Conservation (phyloP, 2,888 invertebrate genomes). For the Autographa pulchrina region DNA sequence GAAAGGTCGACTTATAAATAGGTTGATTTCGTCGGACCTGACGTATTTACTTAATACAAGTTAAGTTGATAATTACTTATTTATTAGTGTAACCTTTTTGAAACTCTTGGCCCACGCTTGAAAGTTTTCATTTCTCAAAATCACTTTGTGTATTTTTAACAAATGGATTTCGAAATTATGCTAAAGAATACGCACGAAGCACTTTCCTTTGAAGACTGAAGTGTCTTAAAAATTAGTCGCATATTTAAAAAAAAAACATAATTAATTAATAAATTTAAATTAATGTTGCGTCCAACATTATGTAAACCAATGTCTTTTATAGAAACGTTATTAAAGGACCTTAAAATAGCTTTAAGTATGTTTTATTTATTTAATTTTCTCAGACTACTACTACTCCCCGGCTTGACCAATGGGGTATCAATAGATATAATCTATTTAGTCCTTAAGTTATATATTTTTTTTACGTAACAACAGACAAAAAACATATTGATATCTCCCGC, state of each 20-base stretch:
- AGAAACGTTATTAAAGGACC: no score
- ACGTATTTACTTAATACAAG: conserved; percentile 6
- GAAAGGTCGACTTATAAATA: conserved; percentile 15
- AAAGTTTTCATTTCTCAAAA: neutral
- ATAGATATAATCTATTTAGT: no score
- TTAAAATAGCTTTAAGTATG: no score
- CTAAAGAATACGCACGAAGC: neutral
- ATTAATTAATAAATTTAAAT: neutral
- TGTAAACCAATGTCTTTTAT: no score
- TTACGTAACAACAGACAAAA: no score
- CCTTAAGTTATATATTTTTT: no score
- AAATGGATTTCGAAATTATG: neutral
- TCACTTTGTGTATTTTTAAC: neutral
- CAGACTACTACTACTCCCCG: no score
- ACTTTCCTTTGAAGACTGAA: neutral
- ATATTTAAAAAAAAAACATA: neutral
- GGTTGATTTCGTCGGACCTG: neutral
- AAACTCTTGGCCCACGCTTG: neutral
- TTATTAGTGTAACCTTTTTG: conserved; percentile 1
- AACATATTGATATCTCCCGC: no score
- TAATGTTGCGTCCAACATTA: neutral
- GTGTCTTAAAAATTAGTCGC: neutral
- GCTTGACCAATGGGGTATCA: no score
- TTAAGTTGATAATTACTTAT: conserved; percentile 3
- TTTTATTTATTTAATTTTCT: no score